Base-by-base conservation (phyloP, 1,140 invertebrate genomes). In the Drosophila mauritiana region DNA sequence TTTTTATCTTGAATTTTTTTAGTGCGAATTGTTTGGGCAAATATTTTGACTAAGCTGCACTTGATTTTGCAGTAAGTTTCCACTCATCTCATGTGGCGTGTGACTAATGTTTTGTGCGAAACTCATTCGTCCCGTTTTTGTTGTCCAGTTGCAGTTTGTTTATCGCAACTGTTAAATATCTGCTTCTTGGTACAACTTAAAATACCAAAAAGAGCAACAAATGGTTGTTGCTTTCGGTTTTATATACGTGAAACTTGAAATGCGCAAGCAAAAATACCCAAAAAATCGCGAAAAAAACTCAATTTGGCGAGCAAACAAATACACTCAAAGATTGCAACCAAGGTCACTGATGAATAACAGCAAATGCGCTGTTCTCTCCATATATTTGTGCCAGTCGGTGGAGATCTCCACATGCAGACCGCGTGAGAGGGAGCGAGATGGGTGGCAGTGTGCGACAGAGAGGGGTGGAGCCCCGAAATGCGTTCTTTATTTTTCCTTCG, bases 331-430 rank as follows among this genome's bases (percentile, higher is more conserved):
- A 90, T 90, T 90, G 85, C 85, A 90, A 90, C 86, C 85, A 90
- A 90, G 85, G 85, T 90, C 85, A 85, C 79, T 85, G 85, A 90
- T 83, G 85, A 91, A 91, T 91, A 89, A 91, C 85, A 91, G 81
- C 81, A 91, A 91, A 88, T 88, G 83, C 83, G 83, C 84, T 88
- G 27, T 65, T 73, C 51, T 49, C 37, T 77, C 15, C 31, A 52
- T 39, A 68, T 43, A 37, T 84, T 56, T 78, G 78, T 89, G 83
- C 83, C 84, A 88, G 83, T 83, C 80, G 57, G 74, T 75, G 82
- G 69, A 78, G 82, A 85, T 89, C 83, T 73, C 65, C 68, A 57
- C 64, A 63, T 78, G 78, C 77, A 80, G 58, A 63, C 20, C 46
- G 40, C 63, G 25, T 59, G 31, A n/a, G 36, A 46, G 57, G 43